Evolutionary conservation across 1,140 invertebrate species (phyloP), one percentile per base, ranked within the genome.

Genomic region (Heliothis virescens): DNA sequence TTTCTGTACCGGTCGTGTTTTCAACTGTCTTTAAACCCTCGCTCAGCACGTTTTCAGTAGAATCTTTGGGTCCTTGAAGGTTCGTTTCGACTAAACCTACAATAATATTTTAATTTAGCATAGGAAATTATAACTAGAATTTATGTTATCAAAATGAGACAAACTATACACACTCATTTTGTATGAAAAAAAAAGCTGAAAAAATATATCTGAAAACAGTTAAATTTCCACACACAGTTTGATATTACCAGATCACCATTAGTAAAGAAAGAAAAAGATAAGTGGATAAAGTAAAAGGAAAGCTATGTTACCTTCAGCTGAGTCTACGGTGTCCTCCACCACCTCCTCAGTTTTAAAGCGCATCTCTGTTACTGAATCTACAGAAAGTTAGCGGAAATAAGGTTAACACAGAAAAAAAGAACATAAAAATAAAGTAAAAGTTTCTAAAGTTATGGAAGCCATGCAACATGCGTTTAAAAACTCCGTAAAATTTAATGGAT

Each of bases 301-400:
- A 63, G 47, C 29, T 29, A 63, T 71, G 50, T 76, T 85, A 87
- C 86, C 84, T 84, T 82, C 74, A 26, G 60, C 65, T 47, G 52
- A 80, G 53, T 82, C 72, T 76, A 71, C 41, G 48, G 48, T 50
- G n/a, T 73, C 57, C 13, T 73, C 50, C 78, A 2, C 48, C 73
- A 55, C 34, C 82, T 88, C 90, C 80, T 88, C 82, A 75, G 85
- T 87, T 15, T 81, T 77, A 65, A 82, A 55, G n/a, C 90, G 81
- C 63, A 83, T 87, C 52, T 81, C 87, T 52, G 85, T 73, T 79
- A 85, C 60, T 48, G 81, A 75, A 76, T 85, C 86, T 87, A 86
- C 69, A 67, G 67, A 81, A 78, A 78, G 71, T 79, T 79, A 85
- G 86, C 82, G 85, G 82, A 79, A 59, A 48, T 80, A 76, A 69